These are phyloP conservation scores for Papilio elwesi DNA, from an alignment of 2,888 invertebrate genomes.

Conservation along the genomic window DNA sequence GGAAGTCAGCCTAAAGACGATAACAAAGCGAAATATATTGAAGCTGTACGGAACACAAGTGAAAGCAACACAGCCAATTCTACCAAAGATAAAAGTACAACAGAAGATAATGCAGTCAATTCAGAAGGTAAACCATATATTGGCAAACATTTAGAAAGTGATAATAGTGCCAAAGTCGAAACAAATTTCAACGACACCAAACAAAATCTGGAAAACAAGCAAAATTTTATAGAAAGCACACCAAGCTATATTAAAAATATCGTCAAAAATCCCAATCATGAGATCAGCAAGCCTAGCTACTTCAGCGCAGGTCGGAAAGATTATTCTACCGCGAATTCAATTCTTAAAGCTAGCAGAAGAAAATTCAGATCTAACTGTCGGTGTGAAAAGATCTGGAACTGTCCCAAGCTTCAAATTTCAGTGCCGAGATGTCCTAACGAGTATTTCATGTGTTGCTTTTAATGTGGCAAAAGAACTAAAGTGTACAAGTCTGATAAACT, in stretches of 20 bases:
- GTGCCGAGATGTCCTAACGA: slow-evolving; percentile 78
- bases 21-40: not conserved
- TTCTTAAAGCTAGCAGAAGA: slow-evolving; percentile 60
- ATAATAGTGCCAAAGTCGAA: not conserved
- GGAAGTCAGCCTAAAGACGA: not conserved
- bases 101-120: not conserved
- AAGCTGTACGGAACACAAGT: not conserved
- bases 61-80: not conserved
- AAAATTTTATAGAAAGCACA: not conserved
- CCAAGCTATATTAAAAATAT: not conserved
- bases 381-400: slow-evolving; percentile 79
- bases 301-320: slow-evolving; percentile 54
- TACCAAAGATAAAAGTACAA: not conserved
- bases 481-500: not conserved
- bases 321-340: slow-evolving; percentile 59
- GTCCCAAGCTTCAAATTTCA: slow-evolving; percentile 76
- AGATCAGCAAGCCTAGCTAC: slow-evolving; percentile 64
- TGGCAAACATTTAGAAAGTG: not conserved
- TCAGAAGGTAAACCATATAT: not conserved
- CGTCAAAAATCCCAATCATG: not conserved
- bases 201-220: not conserved
- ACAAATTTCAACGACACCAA: not conserved
- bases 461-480: slow-evolving; percentile 35
- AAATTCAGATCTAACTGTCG: slow-evolving; percentile 71
- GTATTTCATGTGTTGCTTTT: slow-evolving; percentile 78